Percentiles rank a stretch among this genome's conserved stretches.
Evolutionary conservation across 2,113 vertebrate species (phyloP).

Genomic region (Mirza zaza): DNA sequence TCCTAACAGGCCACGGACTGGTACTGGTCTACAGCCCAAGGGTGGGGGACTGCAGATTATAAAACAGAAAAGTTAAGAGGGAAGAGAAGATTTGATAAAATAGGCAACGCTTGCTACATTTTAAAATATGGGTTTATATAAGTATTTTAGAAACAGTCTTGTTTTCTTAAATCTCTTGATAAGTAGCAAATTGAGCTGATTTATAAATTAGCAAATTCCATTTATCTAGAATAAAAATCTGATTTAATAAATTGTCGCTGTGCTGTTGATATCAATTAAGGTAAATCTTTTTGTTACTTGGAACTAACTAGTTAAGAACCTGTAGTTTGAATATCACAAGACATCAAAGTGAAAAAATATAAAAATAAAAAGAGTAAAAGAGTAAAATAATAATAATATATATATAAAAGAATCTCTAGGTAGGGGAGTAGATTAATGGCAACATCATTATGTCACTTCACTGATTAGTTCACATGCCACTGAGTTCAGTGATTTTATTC

Average conservation of each 20-base stretch:
- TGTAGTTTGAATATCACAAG: not conserved
- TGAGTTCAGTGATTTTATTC: not conserved
- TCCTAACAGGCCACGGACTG: too few relatives aligned
- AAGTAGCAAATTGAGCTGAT: constrained; percentile 6
- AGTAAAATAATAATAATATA: too few relatives aligned
- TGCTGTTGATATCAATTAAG: not conserved
- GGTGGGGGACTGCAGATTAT: not conserved
- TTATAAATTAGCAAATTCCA: constrained; percentile 7
- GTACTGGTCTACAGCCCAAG: too few relatives aligned
- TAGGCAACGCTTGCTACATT: not conserved
- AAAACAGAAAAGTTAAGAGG: constrained; percentile 5
- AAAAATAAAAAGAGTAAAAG: too few relatives aligned
- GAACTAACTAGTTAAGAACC: not conserved
- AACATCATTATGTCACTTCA: not conserved
- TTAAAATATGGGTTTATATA: not conserved
- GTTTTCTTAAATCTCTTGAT: constrained; percentile 19
- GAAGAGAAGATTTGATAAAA: not conserved
- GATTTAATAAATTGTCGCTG: constrained; percentile 19
- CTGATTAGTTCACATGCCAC: not conserved
- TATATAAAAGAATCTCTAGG: not conserved
- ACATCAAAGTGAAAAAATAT: too few relatives aligned
- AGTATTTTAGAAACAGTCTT: constrained; percentile 27
- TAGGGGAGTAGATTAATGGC: not conserved
- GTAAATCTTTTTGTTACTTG: not conserved
- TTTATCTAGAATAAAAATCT: constrained; percentile 47